A percentile compares a stretch with the other conserved stretches of the same genome.
These are phyloP conservation scores for Nothobranchius furzeri DNA, from an alignment of 2,113 vertebrate species.

Conservation along the genomic window DNA sequence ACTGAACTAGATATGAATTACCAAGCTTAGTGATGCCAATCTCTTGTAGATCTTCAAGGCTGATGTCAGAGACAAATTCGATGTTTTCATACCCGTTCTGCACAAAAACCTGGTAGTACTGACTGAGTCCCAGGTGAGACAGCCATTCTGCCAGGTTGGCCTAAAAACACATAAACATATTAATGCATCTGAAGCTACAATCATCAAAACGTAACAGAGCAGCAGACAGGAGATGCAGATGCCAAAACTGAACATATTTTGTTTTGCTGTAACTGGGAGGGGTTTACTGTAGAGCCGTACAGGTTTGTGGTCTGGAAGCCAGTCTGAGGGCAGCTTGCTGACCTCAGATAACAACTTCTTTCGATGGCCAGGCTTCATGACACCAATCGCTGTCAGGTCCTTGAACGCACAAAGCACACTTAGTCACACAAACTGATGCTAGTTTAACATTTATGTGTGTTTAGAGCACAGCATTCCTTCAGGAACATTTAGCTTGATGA, in stretches of 20 bases:
- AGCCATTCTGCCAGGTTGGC: slow-evolving; percentile 94
- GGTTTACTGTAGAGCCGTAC: slow-evolving; percentile 76
- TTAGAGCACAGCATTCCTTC: slow-evolving; percentile 23
- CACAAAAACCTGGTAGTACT: slow-evolving; percentile 96
- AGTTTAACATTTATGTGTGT: slow-evolving; percentile 28
- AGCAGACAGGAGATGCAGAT: neutral
- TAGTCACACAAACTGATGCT: slow-evolving; percentile 14
- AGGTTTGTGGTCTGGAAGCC: slow-evolving; percentile 93
- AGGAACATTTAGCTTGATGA: slow-evolving; percentile 51
- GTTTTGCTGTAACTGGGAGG: neutral
- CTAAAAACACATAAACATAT: slow-evolving; percentile 66
- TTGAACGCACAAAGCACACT: slow-evolving; percentile 68
- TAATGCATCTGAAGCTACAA: neutral
- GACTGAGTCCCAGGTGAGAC: slow-evolving; percentile 92
- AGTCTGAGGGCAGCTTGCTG: slow-evolving; percentile 88
- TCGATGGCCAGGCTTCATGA: slow-evolving; percentile 96
- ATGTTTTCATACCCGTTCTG: slow-evolving; percentile 98
- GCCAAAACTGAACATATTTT: slow-evolving; percentile 4
- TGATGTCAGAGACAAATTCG: slow-evolving; percentile 97
- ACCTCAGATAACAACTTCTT: slow-evolving; percentile 96
- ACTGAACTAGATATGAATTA: slow-evolving; percentile 23
- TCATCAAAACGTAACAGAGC: neutral
- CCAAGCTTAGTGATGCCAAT: slow-evolving; percentile 90
- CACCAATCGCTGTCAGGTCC: slow-evolving; percentile 96
- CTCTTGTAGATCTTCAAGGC: slow-evolving; percentile 96